Base-by-base conservation (phyloP, 2,888 invertebrate genomes). In the Julus scandinavius region DNA sequence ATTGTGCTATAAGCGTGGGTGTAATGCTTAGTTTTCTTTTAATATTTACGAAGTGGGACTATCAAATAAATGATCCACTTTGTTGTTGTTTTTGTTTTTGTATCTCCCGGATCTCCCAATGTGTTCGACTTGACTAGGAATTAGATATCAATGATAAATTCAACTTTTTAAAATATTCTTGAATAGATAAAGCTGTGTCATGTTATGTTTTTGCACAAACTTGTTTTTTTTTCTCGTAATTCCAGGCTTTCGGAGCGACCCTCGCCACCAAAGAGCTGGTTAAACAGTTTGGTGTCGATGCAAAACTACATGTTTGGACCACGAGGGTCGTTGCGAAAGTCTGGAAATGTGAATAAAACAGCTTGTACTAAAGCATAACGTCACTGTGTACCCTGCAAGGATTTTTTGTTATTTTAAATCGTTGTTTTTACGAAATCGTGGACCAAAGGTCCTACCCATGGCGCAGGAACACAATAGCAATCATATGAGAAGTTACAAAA, bases 121-220 rank as follows among this genome's bases (percentile, higher is more conserved):
- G 72, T 29, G n/a, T 9, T n/a, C 5, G 29, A 29, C 72, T 29
- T 2, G 29, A 72, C 9, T 6, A 72, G 72, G 72, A 72, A 72
- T 72, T 72, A 29, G 72, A 72, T 72, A 29, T 72, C 29, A 72
- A 72, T 72, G 72, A 72, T 72, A 72, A 72, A 72, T 29, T 29
- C 72, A 6, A 29, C 72, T 29, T 72, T 58, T 72, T 29, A 72
- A 9, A 72, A 72, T 29, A n/a, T 72, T 2, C 7, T 29, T 29
- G 72, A 72, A 72, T 29, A 72, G 72, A 72, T 72, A 72, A 72
- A 72, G 72, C 72, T 72, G 72, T 29, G 72, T 72, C 72, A 72
- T 29, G 9, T 20, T 29, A 1, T 29, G 9, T 29, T 7, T 11
- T 20, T 15, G 63, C 63, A 63, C 63, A 29, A 29, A 29, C 29